Evolutionary conservation across 2,113 vertebrate species (phyloP), one percentile per base, ranked within the genome.

Genomic region (Nansenia antarctica): DNA sequence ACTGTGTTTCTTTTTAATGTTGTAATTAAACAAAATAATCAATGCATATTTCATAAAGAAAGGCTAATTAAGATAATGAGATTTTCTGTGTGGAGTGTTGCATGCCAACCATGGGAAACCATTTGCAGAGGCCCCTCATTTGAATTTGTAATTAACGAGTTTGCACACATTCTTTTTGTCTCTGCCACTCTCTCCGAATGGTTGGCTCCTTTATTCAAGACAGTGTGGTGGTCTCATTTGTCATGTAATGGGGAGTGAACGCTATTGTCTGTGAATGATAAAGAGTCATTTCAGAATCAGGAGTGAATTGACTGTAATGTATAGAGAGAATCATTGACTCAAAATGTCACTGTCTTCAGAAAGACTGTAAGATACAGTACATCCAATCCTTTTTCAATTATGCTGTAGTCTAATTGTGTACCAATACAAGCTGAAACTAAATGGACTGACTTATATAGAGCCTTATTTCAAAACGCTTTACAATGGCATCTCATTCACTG

Each of bases 21-120:
- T 63, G 66, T 69, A 60, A 58, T 79, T 62, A 64, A 61, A 60
- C 62, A 45, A 49, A 68, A 49, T 79, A 84, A 76, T 84, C 61
- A 66, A 76, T 76, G 72, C 68, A 66, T 73, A 70, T 74, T 79
- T 70, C 42, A 72, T 73, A 65, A 70, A 66, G 66, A 73, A 72
- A 67, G 54, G 62, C 53, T 78, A 60, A 77, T 79, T 82, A 72
- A 60, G 55, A 71, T 85, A 63, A 77, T 80, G 72, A 71, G 62
- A 65, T 80, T 76, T 74, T 49, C 65, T 74, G 45, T 59, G 68
- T 67, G 29, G 65, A 70, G 37, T 71, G 61, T 26, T 24, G 29
- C 53, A 26, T 76, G 68, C 66, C 70, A 65, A 37, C 69, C 49
- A 61, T n/a, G 70, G 14, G 67, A 34, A 52, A 60, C 37, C 61